Evolutionary conservation across 2,797 vertebrate genomes (phyloP), one percentile per base, ranked within the genome.

Genomic region (Parauchenoglanis punctatus): DNA sequence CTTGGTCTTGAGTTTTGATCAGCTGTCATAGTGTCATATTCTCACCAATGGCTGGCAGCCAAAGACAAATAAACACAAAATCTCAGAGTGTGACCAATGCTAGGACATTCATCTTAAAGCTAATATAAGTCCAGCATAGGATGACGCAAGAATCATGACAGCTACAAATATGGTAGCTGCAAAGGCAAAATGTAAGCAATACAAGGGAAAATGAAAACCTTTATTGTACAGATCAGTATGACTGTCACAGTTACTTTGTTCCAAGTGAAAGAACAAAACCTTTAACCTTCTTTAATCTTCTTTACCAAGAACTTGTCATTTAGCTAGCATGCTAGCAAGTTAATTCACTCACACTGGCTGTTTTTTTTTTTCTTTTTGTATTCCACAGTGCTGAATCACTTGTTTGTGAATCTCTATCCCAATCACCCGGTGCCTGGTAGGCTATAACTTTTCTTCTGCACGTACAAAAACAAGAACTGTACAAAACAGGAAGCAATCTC

Each of bases 401-500:
- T 49, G 72, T 52, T 76, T 52, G 46, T 52, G 52, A 56, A 35
- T 18, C 3, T 0, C 7, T 56, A 77, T 54, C n/a, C 7, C 15
- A 18, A 54, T 76, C 13, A 76, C 25, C 25, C 15, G 7, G 73
- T 76, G 72, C 12, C 11, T 52, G 49, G 46, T 28, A 28, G 46
- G 73, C 73, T 76, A 54, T n/a, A n/a, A 75, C 44, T n/a, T 72
- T 70, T 70, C 2, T 44, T 49, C 40, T 46, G 20, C 3, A 12
- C 20, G 25, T 46, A 46, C 70, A n/a, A n/a, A 75, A 75, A 25
- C 23, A 49, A 73, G 44, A 25, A 76, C 73, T 0, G 2, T 52
- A 76, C 25, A 52, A 77, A 28, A 77, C 75, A 56, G 75, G 70
- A 73, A 73, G 4, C 20, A 20, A 73, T 73, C 70, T 73, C 8